phyloP scores from a whole-genome alignment of 2,797 vertebrate genomes.

The Pogonophryne albipinna region DNA sequence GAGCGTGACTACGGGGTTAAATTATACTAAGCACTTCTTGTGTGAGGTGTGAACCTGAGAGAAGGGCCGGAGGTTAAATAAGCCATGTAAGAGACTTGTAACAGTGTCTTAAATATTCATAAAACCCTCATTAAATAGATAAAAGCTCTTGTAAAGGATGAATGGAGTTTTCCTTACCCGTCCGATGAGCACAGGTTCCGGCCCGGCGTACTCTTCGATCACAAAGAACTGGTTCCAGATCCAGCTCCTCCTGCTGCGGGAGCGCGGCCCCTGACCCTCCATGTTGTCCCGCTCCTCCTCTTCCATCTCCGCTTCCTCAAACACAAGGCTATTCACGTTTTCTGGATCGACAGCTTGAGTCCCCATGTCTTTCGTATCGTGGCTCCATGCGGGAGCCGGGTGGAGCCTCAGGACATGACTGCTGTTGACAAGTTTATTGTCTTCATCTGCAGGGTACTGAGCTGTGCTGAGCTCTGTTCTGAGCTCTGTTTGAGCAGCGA shows the following conservation, averaged over 20 bases:
- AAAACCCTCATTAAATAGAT: constrained; percentile 57
- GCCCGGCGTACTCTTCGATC: constrained; percentile 93
- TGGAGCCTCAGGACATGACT: constrained; percentile 86
- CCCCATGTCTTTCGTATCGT: constrained; percentile 62
- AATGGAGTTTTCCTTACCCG: constrained; percentile 85
- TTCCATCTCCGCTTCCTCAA: constrained; percentile 80
- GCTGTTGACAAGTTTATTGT: constrained; percentile 73
- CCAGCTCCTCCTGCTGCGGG: constrained; percentile 92
- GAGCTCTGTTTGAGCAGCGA: constrained; percentile 65
- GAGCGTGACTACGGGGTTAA: constrained; percentile 44
- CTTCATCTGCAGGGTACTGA: constrained; percentile 76
- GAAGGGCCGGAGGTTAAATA: constrained; percentile 50
- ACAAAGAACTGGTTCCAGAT: constrained; percentile 98
- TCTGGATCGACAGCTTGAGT: constrained; percentile 59
- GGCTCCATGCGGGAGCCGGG: constrained; percentile 77
- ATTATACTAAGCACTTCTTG: constrained; percentile 43
- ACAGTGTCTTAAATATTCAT: constrained; percentile 59
- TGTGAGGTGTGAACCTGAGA: constrained; percentile 29
- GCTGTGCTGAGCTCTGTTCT: constrained; percentile 70
- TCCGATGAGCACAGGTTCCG: constrained; percentile 94
- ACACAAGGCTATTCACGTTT: constrained; percentile 79
- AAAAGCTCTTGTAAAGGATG: constrained; percentile 55
- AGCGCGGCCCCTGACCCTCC: constrained; percentile 75
- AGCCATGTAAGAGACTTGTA: constrained; percentile 50
- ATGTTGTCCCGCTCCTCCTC: constrained; percentile 37